Base-by-base conservation (phyloP, 2,113 vertebrate genomes). In the Engystomops pustulosus region DNA sequence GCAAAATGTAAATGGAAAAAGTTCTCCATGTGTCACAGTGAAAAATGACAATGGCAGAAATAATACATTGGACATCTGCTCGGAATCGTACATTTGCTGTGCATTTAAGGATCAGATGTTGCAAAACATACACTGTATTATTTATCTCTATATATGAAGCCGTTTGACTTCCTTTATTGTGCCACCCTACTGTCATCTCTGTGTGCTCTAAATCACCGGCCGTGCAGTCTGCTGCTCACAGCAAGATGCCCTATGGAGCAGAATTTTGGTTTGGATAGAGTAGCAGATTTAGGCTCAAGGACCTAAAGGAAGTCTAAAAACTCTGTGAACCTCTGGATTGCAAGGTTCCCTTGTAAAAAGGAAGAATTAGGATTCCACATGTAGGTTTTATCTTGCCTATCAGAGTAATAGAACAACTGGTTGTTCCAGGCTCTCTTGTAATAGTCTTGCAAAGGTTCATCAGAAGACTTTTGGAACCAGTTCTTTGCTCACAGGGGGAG, bases 61-160 rank as follows among this genome's bases (percentile, higher is more conserved):
- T 90, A 91, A 92, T 91, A 89, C 91, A 87, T 94, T 93, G 92
- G 93, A 95, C 96, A 98, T 96, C 95, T 98, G 96, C 91, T 96
- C 88, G 75, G 84, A 80, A 89, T 89, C 91, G 90, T 90, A 88
- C 32, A 0, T 79, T 88, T 78, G 87, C 44, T 86, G 87, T 91
- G 87, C 87, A 85, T 89, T 87, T 51, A 78, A 76, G 89, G 91
- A 78, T 84, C 94, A 95, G 94, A 95, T 94, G 93, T 92, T 93
- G 89, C 87, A 87, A 82, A 88, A 88, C 90, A 88, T 51, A 81
- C 75, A 89, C 88, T 88, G 83, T 87, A 85, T 38, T 68, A 0
- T 0, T 84, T 78, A 78, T 78, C 82, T 84, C 44, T 87, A 81
- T 87, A 58, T 62, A 86, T 80, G 12, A 85, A 67, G 25, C 30